Conservation (phyloP, 2,888 invertebrate genomes). For the Drosophila kuntzei region DNA sequence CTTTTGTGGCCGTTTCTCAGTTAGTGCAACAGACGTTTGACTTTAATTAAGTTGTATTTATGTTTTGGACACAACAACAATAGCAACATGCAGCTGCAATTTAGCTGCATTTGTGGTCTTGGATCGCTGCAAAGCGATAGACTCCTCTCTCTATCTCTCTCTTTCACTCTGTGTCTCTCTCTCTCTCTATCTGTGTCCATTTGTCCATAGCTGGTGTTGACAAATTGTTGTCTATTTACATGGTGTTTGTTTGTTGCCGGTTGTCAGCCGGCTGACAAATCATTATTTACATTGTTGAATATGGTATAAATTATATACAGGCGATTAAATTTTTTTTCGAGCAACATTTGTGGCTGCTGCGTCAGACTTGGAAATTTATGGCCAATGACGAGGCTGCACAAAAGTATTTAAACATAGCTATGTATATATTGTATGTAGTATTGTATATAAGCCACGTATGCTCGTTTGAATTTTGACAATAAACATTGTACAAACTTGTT, state of each 20-base stretch:
- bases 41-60: slow-evolving; percentile 78
- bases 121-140: slow-evolving; percentile 17
- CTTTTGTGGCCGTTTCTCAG: slow-evolving; percentile 33
- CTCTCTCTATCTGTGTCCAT: background rate
- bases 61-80: slow-evolving; percentile 65
- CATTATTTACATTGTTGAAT: slow-evolving; percentile 71
- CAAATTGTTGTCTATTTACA: slow-evolving; percentile 73
- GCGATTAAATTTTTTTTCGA: slow-evolving; percentile 50
- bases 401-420: slow-evolving; percentile 16
- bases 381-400: slow-evolving; percentile 50
- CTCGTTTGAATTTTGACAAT: slow-evolving; percentile 37
- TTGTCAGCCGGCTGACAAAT: slow-evolving; percentile 68
- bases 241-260: slow-evolving; percentile 61
- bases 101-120: slow-evolving; percentile 23
- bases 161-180: slow-evolving; percentile 1
- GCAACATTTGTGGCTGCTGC: slow-evolving; percentile 33
- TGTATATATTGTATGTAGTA: slow-evolving; percentile 12
- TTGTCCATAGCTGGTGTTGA: slow-evolving; percentile 44
- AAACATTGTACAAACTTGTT: slow-evolving; percentile 70
- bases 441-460: slow-evolving; percentile 15
- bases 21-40: slow-evolving; percentile 45
- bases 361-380: slow-evolving; percentile 54
- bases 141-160: background rate
- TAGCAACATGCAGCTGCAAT: slow-evolving; percentile 18
- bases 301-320: slow-evolving; percentile 67